Conservation (phyloP, 2,113 vertebrate species). For the Synchiropus splendidus region DNA sequence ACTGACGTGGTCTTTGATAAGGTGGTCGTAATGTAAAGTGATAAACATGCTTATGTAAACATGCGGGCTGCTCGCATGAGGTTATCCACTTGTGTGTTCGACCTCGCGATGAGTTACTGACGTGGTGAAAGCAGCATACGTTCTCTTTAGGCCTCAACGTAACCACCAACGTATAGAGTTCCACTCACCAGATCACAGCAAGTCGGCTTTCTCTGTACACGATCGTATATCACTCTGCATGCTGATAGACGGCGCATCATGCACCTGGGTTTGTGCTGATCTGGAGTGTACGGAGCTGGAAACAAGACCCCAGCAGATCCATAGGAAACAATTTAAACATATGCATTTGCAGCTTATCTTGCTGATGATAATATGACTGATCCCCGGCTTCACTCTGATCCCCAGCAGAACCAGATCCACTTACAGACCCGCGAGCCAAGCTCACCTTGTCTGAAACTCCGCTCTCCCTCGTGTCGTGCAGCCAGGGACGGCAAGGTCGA, state of each 20-base stretch:
- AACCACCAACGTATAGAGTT: slow-evolving; percentile 1
- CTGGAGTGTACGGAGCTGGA: neutral
- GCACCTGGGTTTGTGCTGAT: slow-evolving; percentile 11
- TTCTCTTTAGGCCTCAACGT: neutral
- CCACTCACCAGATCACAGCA: slow-evolving; percentile 3
- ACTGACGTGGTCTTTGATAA: no score
- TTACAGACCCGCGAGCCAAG: no score
- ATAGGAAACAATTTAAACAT: neutral
- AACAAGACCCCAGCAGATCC: neutral
- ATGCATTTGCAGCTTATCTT: neutral
- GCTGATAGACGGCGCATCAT: slow-evolving; percentile 23
- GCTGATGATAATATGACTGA: neutral
- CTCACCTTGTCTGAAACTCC: neutral
- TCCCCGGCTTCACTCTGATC: neutral
- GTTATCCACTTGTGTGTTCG: neutral
- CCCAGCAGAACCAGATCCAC: no score
- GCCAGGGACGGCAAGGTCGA: no score
- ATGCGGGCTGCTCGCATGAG: no score
- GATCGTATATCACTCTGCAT: slow-evolving; percentile 27
- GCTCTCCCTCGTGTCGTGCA: no score
- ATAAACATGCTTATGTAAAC: no score
- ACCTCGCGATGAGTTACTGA: neutral
- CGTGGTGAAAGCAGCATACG: slow-evolving; percentile 13
- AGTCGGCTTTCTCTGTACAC: slow-evolving; percentile 17
- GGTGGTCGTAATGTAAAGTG: no score